phyloP scores from a whole-genome alignment of 2,797 vertebrate genomes.

The Melanogrammus aeglefinus region DNA sequence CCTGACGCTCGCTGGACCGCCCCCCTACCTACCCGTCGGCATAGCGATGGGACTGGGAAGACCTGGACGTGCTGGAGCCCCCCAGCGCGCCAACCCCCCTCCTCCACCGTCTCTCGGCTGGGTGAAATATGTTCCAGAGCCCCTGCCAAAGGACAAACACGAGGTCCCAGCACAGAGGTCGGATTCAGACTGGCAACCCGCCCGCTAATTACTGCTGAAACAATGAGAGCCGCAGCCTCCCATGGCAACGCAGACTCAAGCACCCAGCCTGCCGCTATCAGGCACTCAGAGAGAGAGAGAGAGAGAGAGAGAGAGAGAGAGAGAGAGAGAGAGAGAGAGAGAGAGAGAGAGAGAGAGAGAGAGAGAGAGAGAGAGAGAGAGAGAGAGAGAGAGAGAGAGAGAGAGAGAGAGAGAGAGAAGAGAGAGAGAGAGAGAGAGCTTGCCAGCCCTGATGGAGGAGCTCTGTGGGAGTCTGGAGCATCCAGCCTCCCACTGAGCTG shows the following conservation, averaged over 20 bases:
- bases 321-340: too few species aligned
- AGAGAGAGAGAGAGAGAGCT: conserved; percentile 13
- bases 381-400: conserved; percentile 13
- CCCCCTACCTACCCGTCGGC: neutral
- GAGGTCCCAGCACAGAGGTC: conserved; percentile 32
- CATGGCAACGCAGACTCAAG: neutral
- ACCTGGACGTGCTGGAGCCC: conserved; percentile 1
- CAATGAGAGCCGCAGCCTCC: conserved; percentile 25
- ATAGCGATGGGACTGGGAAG: too few species aligned
- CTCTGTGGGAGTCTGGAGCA: conserved; percentile 42
- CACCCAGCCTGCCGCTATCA: neutral
- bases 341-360: too few species aligned
- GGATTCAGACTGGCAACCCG: conserved; percentile 29
- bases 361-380: too few species aligned
- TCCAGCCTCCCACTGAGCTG: conserved; percentile 39
- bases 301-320: too few species aligned
- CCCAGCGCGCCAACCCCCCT: neutral
- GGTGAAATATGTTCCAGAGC: conserved; percentile 33
- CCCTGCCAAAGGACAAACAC: conserved; percentile 44
- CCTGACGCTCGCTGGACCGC: too few species aligned
- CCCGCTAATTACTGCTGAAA: conserved; percentile 42
- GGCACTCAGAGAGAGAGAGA: neutral
- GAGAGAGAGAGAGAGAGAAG: neutral
- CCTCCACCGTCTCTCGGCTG: conserved; percentile 10
- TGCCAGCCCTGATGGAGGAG: conserved; percentile 15